Conservation (phyloP, 2,797 vertebrate species). For the Apodemus agrarius region DNA sequence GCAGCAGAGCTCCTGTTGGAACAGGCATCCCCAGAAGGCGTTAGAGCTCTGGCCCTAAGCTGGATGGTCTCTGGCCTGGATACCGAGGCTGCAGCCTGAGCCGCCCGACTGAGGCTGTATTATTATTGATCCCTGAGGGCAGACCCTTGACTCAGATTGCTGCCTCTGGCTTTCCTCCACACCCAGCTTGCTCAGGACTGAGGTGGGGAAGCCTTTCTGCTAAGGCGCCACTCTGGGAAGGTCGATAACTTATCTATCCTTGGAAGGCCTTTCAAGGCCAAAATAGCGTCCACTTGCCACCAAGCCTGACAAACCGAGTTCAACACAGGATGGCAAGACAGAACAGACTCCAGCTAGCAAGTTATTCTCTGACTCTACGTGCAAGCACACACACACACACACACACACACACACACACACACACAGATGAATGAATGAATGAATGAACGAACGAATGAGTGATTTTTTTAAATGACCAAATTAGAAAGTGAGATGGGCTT, state of each 20-base stretch:
- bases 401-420: not conserved
- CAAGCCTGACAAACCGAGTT: not conserved
- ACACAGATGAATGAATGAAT: not conserved
- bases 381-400: not conserved
- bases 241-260: not conserved
- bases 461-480: not conserved
- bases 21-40: not conserved
- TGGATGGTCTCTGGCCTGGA: conserved; percentile 59
- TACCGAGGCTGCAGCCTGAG: not conserved
- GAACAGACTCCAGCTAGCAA: not conserved
- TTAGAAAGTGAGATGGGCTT: not conserved
- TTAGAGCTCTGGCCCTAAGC: not conserved
- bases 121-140: not conserved
- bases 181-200: not conserved
- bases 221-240: not conserved
- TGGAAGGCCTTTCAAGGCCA: not conserved
- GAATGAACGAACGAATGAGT: not conserved
- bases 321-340: too few species aligned
- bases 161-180: not conserved
- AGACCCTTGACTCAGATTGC: not conserved
- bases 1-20: not conserved
- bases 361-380: not conserved
- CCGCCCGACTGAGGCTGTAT: not conserved
- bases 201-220: not conserved
- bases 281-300: not conserved